Conservation (phyloP, 2,113 vertebrate species). For the Lipotes vexillifer region DNA sequence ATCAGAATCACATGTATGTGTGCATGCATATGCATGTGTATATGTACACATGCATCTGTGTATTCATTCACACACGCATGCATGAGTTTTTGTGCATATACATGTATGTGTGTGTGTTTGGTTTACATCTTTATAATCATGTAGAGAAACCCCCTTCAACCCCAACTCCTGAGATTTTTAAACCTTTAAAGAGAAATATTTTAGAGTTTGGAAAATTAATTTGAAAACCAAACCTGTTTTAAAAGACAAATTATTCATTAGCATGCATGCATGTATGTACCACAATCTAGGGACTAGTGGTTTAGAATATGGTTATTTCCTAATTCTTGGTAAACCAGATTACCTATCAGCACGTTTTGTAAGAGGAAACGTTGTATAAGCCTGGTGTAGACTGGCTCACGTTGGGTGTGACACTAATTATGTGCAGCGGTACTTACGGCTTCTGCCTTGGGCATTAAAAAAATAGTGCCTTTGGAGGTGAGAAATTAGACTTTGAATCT, state of each 20-base stretch:
- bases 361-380: not conserved
- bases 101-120: no score
- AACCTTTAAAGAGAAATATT: not conserved
- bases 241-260: not conserved
- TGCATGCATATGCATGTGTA: accelerated
- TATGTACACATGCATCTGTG: not conserved
- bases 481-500: conserved; percentile 52
- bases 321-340: conserved; percentile 28
- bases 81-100: not conserved
- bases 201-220: not conserved
- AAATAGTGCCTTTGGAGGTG: conserved; percentile 36
- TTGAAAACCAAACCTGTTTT: not conserved
- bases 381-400: not conserved
- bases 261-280: accelerated
- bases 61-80: not conserved
- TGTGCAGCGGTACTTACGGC: conserved; percentile 22
- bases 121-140: not conserved
- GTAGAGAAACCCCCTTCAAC: not conserved
- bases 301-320: not conserved
- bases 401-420: conserved; percentile 51
- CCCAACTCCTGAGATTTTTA: not conserved
- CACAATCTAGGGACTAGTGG: not conserved
- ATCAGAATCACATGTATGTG: accelerated
- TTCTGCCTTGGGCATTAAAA: conserved; percentile 61
- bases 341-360: not conserved